A percentile compares a stretch with the other conserved stretches of the same genome.
These are phyloP conservation scores for Abrostola triplasia DNA, from an alignment of 2,888 invertebrate species.

Conservation along the genomic window DNA sequence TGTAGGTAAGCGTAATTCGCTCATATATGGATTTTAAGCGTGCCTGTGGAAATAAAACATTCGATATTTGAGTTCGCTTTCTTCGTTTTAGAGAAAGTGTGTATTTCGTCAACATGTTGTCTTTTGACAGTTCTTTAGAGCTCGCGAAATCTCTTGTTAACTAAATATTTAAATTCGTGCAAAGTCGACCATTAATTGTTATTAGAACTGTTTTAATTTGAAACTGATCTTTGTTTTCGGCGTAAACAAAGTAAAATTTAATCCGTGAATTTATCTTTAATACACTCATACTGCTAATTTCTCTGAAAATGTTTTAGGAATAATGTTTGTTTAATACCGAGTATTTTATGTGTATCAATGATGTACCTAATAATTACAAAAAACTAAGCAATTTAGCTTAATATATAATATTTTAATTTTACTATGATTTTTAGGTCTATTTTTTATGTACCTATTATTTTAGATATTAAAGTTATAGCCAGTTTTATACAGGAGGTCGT, in stretches of 20 bases:
- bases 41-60: slow-evolving; percentile 20
- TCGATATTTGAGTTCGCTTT: slow-evolving; percentile 28
- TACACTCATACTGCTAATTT: slow-evolving; percentile 7
- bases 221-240: not conserved
- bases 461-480: too few relatives aligned
- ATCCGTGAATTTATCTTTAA: not conserved
- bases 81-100: slow-evolving; percentile 36
- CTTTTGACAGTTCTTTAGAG: slow-evolving; percentile 27
- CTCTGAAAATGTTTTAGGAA: slow-evolving; percentile 3
- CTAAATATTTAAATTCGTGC: slow-evolving; percentile 35
- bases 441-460: too few relatives aligned
- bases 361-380: too few relatives aligned
- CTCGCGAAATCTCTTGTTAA: slow-evolving; percentile 35
- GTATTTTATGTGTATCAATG: too few relatives aligned
- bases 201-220: not conserved
- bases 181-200: not conserved
- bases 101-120: slow-evolving; percentile 28
- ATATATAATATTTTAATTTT: too few relatives aligned
- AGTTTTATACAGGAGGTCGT: too few relatives aligned
- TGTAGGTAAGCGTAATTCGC: slow-evolving; percentile 1
- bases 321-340: slow-evolving; percentile 27
- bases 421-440: not conserved
- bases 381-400: too few relatives aligned
- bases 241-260: not conserved
- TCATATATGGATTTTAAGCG: slow-evolving; percentile 9